Conservation (phyloP, 37 sponge, comb jelly and placozoan genomes). For the Halisarca cf. caerulea region DNA sequence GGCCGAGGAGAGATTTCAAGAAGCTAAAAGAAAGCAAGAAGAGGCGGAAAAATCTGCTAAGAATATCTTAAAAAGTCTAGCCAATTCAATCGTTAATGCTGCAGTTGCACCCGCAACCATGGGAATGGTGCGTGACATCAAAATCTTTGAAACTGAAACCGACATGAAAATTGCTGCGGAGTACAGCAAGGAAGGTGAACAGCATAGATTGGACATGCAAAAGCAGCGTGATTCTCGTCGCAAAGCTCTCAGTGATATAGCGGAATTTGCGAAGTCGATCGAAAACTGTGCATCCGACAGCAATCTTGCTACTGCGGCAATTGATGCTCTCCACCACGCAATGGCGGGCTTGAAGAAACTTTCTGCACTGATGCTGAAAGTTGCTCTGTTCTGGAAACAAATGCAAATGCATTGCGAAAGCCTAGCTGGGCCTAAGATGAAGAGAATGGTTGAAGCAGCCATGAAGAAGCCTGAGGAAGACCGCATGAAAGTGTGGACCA, state of each 20-base stretch:
- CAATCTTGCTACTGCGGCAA: constrained; percentile 31
- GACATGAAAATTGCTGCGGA: background rate
- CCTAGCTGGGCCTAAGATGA: constrained; percentile 25
- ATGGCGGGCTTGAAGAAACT: constrained; percentile 49
- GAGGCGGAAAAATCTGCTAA: background rate
- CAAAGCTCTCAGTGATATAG: constrained; percentile 27
- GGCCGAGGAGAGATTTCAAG: background rate
- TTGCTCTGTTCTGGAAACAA: constrained; percentile 68
- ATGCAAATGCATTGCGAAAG: constrained; percentile 55
- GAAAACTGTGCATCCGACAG: constrained; percentile 25
- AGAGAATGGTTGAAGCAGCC: constrained; percentile 25
- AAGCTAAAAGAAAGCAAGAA: background rate
- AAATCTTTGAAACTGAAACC: background rate
- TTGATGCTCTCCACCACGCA: constrained; percentile 56
- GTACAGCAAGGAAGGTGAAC: background rate
- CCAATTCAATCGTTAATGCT: background rate
- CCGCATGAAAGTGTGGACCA: constrained; percentile 52
- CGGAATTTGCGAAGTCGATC: constrained; percentile 20
- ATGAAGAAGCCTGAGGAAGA: constrained; percentile 42
- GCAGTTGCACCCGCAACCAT: background rate
- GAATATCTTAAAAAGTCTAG: background rate
- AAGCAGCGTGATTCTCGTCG: constrained; percentile 18
- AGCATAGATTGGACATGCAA: constrained; percentile 15
- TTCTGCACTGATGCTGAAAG: constrained; percentile 62
- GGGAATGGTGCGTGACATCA: too few relatives aligned